Base-by-base conservation (phyloP, 2,888 invertebrate species). In the Ophraella communa region DNA sequence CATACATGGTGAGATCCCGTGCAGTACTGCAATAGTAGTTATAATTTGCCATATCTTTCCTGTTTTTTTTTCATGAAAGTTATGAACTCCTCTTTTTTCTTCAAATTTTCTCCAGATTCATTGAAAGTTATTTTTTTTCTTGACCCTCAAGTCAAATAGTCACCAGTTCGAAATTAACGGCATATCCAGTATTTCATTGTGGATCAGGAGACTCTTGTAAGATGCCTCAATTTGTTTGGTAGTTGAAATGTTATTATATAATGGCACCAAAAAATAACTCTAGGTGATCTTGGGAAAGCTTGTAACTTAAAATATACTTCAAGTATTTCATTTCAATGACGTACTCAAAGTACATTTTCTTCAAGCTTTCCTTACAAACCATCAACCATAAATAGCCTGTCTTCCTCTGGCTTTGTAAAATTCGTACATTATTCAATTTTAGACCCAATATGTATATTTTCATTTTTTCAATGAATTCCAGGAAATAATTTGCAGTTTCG, bases 1-100 rank as follows among this genome's bases (percentile, higher is more conserved):
- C 54, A 60, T 63, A 63, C 21, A 49, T 17, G 7, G 63, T 66
- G 11, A 60, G 35, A 55, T 58, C 14, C 62, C 66, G 60, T n/a
- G 59, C 55, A 35, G 30, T n/a, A n/a, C n/a, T n/a, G n/a, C n/a
- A n/a, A n/a, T n/a, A n/a, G n/a, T n/a, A n/a, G 11, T 45, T 18
- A n/a, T 44, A 7, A 7, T 44, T 17, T 27, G 49, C 20, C n/a
- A n/a, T n/a, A n/a, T n/a, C n/a, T n/a, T n/a, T n/a, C n/a, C n/a
- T n/a, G n/a, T n/a, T n/a, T n/a, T 49, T 49, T 23, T 23, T 23
- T 5, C 11, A 14, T 23, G n/a, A 21, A 21, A 18, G 20, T 18
- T 30, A 17, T 3, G 17, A 14, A 56, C 18, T 18, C 44, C 1
- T 1, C 23, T 11, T 7, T 18, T 56, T 49, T 18, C 21, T 44